Base-by-base conservation (phyloP, 2,888 invertebrate species). In the Drosophila planitibia region DNA sequence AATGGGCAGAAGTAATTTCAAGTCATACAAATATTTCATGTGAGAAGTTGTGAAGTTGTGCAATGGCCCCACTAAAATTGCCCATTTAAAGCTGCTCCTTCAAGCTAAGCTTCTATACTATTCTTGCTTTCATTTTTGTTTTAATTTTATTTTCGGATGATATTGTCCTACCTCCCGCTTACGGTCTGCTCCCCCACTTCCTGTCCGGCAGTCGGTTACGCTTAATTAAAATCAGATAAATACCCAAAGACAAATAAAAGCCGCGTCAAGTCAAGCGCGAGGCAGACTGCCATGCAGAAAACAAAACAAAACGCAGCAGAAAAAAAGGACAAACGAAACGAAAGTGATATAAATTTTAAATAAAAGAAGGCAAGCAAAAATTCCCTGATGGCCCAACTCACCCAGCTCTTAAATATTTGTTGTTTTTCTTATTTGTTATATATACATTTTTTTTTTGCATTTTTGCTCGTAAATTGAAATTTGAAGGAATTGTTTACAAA, bases 151-250 rank as follows among this genome's bases (percentile, higher is more conserved):
- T 57, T 57, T 22, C 30, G n/a, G 19, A 9, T 22, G 30, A 9
- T 22, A 30, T 22, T 35, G 39, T 41, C 7, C 30, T 9, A 28
- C 19, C 4, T 33, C 22, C 32, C n/a, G 33, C 25, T 7, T 5
- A 22, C 14, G 9, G 47, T 22, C n/a, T 32, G n/a, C 19, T 1
- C 19, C 19, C 44, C 49, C 77, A 35, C 12, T 35, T 60, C 51
- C 37, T 51, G 63, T 39, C 35, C 44, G 55, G 63, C 66, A 79
- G 76, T 68, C 69, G 71, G 82, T 82, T 71, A 70, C 76, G 71
- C 85, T 82, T 82, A 82, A 82, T 82, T 82, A 82, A 82, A 82
- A 82, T 82, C 83, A 85, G 82, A 85, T 82, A 82, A 82, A 85
- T 85, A 79, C 85, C 73, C 63, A 77, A 85, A 82, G 79, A 85